A percentile compares a stretch with the other conserved stretches of the same genome.
These are phyloP conservation scores for Actinia equina DNA, from an alignment of 64 coral and sea anemone genomes.

Conservation along the genomic window DNA sequence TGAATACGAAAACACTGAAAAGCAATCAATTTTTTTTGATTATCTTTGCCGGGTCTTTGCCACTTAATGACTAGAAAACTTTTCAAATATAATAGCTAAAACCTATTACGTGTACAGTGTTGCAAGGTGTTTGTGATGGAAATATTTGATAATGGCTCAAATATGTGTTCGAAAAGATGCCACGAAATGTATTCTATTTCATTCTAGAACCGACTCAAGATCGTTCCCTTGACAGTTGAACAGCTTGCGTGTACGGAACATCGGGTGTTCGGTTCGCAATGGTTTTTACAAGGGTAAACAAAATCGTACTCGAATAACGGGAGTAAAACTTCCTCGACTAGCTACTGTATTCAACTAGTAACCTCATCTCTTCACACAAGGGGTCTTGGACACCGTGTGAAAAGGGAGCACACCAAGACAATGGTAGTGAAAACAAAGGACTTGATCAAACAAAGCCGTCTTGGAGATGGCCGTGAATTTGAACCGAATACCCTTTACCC, in stretches of 20 bases:
- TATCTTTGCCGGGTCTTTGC: no score
- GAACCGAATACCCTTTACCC: background rate
- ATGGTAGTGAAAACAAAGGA: background rate
- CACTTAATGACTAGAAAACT: no score
- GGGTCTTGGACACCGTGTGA: background rate
- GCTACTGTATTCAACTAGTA: background rate
- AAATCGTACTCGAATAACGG: background rate
- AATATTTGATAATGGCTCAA: no score
- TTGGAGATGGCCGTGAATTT: background rate
- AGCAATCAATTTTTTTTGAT: background rate
- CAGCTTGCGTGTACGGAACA: background rate
- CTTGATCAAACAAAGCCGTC: background rate
- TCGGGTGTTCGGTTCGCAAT: background rate
- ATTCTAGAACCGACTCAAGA: background rate
- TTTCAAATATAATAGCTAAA: no score
- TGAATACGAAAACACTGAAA: no score
- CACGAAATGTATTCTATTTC: background rate
- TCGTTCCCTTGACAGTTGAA: background rate
- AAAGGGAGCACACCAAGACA: background rate
- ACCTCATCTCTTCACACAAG: background rate
- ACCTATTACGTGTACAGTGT: no score
- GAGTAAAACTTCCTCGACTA: background rate
- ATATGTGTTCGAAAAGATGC: no score
- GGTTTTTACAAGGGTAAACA: background rate
- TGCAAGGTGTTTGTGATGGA: no score